Evolutionary conservation across 2,113 vertebrate genomes (phyloP), one percentile per base, ranked within the genome.

Genomic region (Mionectes macconnelli): DNA sequence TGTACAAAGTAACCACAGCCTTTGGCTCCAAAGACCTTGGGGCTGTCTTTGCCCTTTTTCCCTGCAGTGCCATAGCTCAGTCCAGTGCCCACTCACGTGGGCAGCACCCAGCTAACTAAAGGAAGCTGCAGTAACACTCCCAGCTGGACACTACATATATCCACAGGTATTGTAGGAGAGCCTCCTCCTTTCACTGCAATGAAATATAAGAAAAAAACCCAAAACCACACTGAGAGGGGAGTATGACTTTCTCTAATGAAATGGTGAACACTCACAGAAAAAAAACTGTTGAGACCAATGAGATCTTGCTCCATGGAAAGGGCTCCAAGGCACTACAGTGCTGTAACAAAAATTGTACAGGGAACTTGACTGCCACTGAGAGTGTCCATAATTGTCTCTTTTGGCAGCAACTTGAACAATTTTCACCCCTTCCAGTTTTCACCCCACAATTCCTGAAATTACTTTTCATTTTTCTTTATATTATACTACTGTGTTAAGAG

Each of bases 361-460:
- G 68, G 60, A 78, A 81, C 74, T 67, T 74, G 52, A 67, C 64
- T 70, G 73, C 83, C 59, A 63, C 37, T 30, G 56, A 79, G 19
- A 59, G 24, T 21, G 17, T 31, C 64, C 39, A 4, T 78, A 88
- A 80, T 44, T 67, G 40, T 78, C 59, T 90, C 73, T 95, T 63
- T 78, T 44, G 64, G 64, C 68, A 84, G 56, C 76, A 91, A 57
- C 64, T 81, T 62, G 56, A 78, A 77, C 55, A 73, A 86, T 96
- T 88, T 84, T 53, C 62, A 90, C 75, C 42, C 74, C 64, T 95
- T 95, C 42, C 64, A 75, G 11, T 93, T 94, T 93, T 84, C 64
- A 88, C 42, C 64, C 45, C 55, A 42, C 73, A 45, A 13, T 78
- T 91, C 76, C 56, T 84, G 60, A 89, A 95, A 97, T 70, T 89